Evolutionary conservation across 2,888 invertebrate species (phyloP).

Genomic region (Ormyrus labotus): DNA sequence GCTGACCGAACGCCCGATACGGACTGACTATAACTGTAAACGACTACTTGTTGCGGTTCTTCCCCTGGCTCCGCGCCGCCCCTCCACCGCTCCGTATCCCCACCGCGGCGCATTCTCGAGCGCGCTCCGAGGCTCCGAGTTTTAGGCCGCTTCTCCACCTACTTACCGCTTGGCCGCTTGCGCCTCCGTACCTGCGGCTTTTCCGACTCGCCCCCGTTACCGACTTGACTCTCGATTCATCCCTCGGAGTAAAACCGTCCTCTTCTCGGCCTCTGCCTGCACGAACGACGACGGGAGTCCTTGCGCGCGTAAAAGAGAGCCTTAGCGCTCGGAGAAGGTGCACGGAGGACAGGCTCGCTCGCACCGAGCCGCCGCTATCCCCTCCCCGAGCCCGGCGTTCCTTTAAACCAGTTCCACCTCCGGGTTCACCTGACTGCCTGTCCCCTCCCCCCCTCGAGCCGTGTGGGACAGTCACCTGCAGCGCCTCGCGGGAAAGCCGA

Average conservation of each 20-base stretch:
- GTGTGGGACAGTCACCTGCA: background rate
- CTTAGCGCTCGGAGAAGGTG: background rate
- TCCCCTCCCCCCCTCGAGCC: constrained; percentile 15
- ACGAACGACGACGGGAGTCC: no score
- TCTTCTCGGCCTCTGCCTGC: no score
- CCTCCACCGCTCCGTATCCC: constrained; percentile 32
- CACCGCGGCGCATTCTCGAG: constrained; percentile 13
- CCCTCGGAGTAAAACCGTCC: no score
- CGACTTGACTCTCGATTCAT: no score
- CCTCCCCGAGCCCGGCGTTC: constrained; percentile 34
- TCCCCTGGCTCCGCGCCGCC: constrained; percentile 60
- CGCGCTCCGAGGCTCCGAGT: constrained; percentile 23
- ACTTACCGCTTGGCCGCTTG: constrained; percentile 17
- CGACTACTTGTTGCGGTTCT: constrained; percentile 74
- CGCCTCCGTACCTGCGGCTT: background rate
- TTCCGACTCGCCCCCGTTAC: no score
- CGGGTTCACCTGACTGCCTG: constrained; percentile 60
- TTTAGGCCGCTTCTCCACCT: background rate
- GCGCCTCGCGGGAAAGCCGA: constrained; percentile 3
- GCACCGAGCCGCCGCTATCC: background rate
- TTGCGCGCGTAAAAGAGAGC: background rate
- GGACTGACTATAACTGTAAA: constrained; percentile 76
- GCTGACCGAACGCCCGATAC: constrained; percentile 75
- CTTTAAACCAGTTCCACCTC: constrained; percentile 61
- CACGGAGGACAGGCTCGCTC: constrained; percentile 1